Conservation (phyloP, 2,797 vertebrate genomes). For the Pitangus sulphuratus region DNA sequence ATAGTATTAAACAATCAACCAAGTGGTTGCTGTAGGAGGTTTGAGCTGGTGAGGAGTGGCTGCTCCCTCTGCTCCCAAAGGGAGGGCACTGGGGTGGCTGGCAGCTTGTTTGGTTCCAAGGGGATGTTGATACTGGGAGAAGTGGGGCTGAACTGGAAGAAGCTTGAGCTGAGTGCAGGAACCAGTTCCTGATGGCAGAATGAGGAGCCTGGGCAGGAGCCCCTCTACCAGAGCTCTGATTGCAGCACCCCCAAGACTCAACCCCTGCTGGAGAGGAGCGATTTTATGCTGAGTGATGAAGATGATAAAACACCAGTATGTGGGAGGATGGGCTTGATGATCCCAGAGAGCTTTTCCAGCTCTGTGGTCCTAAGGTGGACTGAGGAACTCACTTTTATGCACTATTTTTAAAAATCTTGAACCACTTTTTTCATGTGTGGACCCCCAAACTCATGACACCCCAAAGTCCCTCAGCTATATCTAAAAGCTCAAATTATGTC, state of each 20-base stretch:
- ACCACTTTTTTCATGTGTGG: background rate
- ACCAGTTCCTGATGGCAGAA: background rate
- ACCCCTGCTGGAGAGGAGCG: accelerated
- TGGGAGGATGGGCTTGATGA: background rate
- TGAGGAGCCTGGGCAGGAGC: background rate
- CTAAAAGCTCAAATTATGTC: background rate
- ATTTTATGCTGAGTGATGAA: background rate
- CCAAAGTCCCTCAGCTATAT: background rate
- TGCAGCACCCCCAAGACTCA: background rate
- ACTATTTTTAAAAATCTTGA: background rate
- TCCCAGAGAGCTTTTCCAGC: background rate
- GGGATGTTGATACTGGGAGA: background rate
- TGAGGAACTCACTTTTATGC: background rate
- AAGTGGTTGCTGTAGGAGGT: background rate
- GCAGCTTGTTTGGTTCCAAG: background rate
- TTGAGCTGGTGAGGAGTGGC: too few relatives aligned
- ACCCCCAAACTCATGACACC: background rate
- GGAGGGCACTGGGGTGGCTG: background rate
- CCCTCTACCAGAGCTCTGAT: accelerated
- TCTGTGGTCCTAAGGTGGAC: background rate
- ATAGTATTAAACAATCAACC: background rate
- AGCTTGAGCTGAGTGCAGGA: background rate
- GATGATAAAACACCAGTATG: background rate
- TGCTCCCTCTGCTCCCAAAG: background rate
- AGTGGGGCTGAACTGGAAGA: background rate